Evolutionary conservation across 2,888 invertebrate genomes (phyloP).

Genomic region (Ptilodon capucinus): DNA sequence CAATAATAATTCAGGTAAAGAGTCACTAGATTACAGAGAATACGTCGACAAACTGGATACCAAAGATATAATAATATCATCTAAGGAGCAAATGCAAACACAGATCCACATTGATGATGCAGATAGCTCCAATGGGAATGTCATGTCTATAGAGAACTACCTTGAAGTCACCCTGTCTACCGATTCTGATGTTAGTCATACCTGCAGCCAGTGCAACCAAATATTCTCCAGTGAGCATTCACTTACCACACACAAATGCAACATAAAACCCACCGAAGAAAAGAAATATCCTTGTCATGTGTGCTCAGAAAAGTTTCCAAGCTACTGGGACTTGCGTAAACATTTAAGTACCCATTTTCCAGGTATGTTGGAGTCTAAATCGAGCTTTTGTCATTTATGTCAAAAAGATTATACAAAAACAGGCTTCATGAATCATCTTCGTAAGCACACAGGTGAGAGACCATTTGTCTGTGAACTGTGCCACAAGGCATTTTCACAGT

Average conservation of each 20-base stretch:
- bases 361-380: slow-evolving; percentile 79
- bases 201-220: slow-evolving; percentile 77
- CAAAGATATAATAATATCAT: slow-evolving; percentile 59
- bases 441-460: slow-evolving; percentile 78
- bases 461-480: slow-evolving; percentile 81
- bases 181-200: slow-evolving; percentile 78
- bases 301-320: slow-evolving; percentile 76
- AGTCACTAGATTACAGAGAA: slow-evolving; percentile 66
- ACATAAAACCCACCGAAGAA: slow-evolving; percentile 73
- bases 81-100: slow-evolving; percentile 54
- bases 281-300: slow-evolving; percentile 80
- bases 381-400: slow-evolving; percentile 80
- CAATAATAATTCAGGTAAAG: slow-evolving; percentile 72
- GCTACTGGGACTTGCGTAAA: slow-evolving; percentile 78
- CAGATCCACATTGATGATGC: slow-evolving; percentile 68
- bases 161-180: slow-evolving; percentile 79
- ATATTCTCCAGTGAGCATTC: slow-evolving; percentile 74
- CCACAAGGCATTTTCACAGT: slow-evolving; percentile 79
- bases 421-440: slow-evolving; percentile 79
- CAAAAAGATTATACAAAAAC: slow-evolving; percentile 81
- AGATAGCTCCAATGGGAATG: slow-evolving; percentile 77
- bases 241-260: slow-evolving; percentile 69
- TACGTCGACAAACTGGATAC: slow-evolving; percentile 68
- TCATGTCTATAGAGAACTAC: slow-evolving; percentile 80
- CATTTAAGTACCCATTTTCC: slow-evolving; percentile 79